phyloP scores from a whole-genome alignment of 1,140 invertebrate genomes.

The Pseudomyrmex pallidus region DNA sequence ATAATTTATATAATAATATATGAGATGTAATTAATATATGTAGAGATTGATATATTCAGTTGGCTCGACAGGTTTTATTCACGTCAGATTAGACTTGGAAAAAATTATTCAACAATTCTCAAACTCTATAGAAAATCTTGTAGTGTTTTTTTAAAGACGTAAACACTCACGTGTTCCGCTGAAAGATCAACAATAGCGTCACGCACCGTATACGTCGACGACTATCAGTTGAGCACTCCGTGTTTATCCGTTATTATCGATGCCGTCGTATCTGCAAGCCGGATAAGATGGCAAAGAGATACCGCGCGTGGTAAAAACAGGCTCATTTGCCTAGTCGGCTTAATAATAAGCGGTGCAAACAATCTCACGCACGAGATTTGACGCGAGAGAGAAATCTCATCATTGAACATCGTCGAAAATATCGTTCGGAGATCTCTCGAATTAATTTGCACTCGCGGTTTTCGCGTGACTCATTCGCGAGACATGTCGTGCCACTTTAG shows the following conservation, averaged over 20 bases:
- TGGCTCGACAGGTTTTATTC: neutral
- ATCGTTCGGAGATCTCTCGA: neutral
- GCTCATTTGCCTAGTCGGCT: conserved; percentile 27
- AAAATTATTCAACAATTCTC: neutral
- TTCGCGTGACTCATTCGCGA: neutral
- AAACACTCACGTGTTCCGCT: neutral
- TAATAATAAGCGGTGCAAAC: neutral
- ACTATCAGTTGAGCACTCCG: conserved; percentile 25
- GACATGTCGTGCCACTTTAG: neutral
- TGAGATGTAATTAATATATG: too few species aligned
- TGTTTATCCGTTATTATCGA: conserved; percentile 54
- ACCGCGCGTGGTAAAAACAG: conserved; percentile 9
- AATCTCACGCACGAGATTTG: neutral
- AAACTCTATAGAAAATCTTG: neutral
- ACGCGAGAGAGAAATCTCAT: too few species aligned
- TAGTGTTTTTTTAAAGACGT: neutral
- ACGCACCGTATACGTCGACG: neutral
- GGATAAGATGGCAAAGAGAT: conserved; percentile 27
- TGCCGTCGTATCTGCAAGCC: neutral
- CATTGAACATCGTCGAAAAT: neutral
- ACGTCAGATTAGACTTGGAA: neutral
- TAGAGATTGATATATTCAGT: neutral
- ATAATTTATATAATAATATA: too few species aligned
- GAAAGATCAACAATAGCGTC: conserved; percentile 16
- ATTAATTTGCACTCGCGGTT: neutral